Evolutionary conservation across 2,113 vertebrate genomes (phyloP).

Genomic region (Channa argus): DNA sequence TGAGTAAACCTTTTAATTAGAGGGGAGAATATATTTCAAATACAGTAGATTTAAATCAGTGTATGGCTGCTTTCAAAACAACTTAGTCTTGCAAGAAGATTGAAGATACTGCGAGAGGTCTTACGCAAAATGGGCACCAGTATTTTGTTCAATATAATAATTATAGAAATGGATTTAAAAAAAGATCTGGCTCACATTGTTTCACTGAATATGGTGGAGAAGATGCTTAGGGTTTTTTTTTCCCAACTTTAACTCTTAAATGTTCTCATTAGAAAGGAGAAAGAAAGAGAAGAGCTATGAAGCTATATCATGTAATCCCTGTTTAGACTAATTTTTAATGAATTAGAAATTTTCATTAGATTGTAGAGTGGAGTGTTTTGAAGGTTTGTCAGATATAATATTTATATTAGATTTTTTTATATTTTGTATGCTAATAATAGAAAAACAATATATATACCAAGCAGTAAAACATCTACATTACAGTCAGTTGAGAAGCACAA

Average conservation of each 20-base stretch:
- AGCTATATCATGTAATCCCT: slow-evolving; percentile 20
- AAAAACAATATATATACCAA: too few species aligned
- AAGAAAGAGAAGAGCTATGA: background rate
- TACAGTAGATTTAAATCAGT: slow-evolving; percentile 43
- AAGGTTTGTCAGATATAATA: slow-evolving; percentile 10
- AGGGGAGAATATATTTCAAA: slow-evolving; percentile 48
- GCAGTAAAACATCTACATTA: too few species aligned
- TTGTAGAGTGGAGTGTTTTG: background rate
- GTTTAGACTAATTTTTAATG: slow-evolving; percentile 34
- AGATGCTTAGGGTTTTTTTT: slow-evolving; percentile 37
- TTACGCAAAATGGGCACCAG: slow-evolving; percentile 22
- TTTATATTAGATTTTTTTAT: too few species aligned
- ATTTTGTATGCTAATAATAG: too few species aligned
- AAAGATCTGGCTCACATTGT: slow-evolving; percentile 18
- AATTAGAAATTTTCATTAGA: slow-evolving; percentile 22
- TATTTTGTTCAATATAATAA: slow-evolving; percentile 20
- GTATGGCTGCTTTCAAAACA: slow-evolving; percentile 40
- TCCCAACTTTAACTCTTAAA: slow-evolving; percentile 38
- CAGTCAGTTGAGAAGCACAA: too few species aligned
- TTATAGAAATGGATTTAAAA: slow-evolving; percentile 1
- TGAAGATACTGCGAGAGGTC: slow-evolving; percentile 16
- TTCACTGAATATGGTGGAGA: slow-evolving; percentile 3
- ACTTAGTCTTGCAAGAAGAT: slow-evolving; percentile 8
- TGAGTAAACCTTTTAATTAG: slow-evolving; percentile 58
- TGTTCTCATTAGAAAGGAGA: slow-evolving; percentile 25